These are phyloP conservation scores for Solenodon paradoxus DNA, from an alignment of 2,113 vertebrate species.

Conservation along the genomic window DNA sequence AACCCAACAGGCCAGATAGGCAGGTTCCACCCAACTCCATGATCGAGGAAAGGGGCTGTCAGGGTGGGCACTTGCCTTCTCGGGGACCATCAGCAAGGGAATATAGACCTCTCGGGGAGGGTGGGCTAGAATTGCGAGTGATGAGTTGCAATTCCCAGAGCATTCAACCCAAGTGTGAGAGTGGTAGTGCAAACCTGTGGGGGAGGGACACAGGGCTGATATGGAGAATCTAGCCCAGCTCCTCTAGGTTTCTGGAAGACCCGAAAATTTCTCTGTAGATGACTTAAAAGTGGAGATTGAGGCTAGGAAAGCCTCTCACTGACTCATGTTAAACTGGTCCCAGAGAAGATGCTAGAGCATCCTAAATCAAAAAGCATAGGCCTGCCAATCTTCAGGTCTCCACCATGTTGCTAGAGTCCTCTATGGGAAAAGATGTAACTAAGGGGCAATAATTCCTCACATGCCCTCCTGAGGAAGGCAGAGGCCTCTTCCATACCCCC, in stretches of 20 bases:
- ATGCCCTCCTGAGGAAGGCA: not conserved
- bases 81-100: not conserved
- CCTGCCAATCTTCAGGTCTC: not conserved
- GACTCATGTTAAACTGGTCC: not conserved
- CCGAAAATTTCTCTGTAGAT: not conserved
- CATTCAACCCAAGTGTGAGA: not conserved
- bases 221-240: not conserved
- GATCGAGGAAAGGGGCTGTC: not conserved
- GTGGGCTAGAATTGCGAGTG: not conserved
- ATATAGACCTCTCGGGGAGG: not conserved
- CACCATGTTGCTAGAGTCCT: not conserved
- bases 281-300: not conserved
- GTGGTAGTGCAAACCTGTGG: not conserved
- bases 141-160: not conserved
- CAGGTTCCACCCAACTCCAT: not conserved
- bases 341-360: not conserved
- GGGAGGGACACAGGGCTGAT: not conserved
- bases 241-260: slow-evolving; percentile 50
- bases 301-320: not conserved
- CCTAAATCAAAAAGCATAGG: not conserved
- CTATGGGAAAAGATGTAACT: not conserved
- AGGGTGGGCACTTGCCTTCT: not conserved
- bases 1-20: not conserved
- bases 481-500: not conserved
- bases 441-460: not conserved